A percentile compares a stretch with the other conserved stretches of the same genome.
phyloP scores from a whole-genome alignment of 2,797 vertebrate species.

The Coracias cyanogaster region DNA sequence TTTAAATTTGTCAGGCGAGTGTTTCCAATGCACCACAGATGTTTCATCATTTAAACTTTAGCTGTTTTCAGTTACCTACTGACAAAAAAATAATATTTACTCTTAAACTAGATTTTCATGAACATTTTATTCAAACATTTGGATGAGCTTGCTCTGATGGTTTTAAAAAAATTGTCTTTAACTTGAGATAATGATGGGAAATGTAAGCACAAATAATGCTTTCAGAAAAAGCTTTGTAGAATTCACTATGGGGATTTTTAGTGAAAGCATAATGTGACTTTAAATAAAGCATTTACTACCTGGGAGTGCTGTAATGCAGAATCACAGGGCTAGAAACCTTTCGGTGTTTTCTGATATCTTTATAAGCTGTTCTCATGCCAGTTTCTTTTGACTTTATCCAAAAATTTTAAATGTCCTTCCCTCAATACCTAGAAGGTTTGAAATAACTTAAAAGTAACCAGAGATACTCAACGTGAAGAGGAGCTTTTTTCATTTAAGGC shows the following conservation, averaged over 20 bases:
- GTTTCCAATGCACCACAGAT: background rate
- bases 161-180: background rate
- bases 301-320: background rate
- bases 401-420: background rate
- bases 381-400: background rate
- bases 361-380: background rate
- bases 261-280: background rate
- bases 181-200: background rate
- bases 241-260: background rate
- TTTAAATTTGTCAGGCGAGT: background rate
- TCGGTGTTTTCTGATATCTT: background rate
- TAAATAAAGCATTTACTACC: background rate
- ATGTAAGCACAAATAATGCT: background rate
- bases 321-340: background rate
- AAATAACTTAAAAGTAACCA: background rate
- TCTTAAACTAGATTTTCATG: background rate
- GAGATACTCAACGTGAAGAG: background rate
- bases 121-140: background rate
- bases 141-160: background rate
- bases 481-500: background rate
- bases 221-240: background rate
- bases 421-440: background rate
- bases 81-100: background rate
- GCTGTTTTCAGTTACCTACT: background rate
- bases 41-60: background rate